Evolutionary conservation across 1,140 invertebrate species (phyloP).

Genomic region (Plectrocnemia conspersa): DNA sequence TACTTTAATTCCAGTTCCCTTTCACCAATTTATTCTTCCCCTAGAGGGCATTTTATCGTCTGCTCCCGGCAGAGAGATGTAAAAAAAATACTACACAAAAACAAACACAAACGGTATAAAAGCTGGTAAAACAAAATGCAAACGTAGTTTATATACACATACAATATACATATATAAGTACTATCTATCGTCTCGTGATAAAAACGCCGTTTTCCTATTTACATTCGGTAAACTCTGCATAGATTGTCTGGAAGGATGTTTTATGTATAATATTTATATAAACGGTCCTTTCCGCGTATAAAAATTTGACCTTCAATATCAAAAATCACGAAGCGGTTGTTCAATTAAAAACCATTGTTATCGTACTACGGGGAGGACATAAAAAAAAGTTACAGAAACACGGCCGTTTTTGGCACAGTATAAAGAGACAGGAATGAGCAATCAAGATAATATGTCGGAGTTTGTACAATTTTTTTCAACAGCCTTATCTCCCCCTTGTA

Average conservation of each 20-base stretch:
- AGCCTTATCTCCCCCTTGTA: too few relatives aligned
- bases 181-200: too few relatives aligned
- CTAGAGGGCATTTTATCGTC: constrained; percentile 19
- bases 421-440: constrained; percentile 9
- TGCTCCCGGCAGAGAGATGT: constrained; percentile 3
- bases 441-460: too few relatives aligned
- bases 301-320: too few relatives aligned
- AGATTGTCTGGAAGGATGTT: too few relatives aligned
- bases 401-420: constrained; percentile 12
- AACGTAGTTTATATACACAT: too few relatives aligned
- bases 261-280: too few relatives aligned
- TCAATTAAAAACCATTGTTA: constrained; percentile 17
- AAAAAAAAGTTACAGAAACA: background rate
- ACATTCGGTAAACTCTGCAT: too few relatives aligned
- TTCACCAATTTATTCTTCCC: constrained; percentile 21
- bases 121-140: constrained; percentile 12
- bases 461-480: too few relatives aligned
- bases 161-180: too few relatives aligned
- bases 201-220: too few relatives aligned
- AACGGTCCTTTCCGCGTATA: too few relatives aligned
- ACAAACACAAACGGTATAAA: background rate
- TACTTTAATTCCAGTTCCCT: constrained; percentile 25
- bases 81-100: constrained; percentile 7
- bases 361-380: background rate
- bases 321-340: constrained; percentile 9